phyloP scores from a whole-genome alignment of 2,888 invertebrate species.

The Alcis repandata region DNA sequence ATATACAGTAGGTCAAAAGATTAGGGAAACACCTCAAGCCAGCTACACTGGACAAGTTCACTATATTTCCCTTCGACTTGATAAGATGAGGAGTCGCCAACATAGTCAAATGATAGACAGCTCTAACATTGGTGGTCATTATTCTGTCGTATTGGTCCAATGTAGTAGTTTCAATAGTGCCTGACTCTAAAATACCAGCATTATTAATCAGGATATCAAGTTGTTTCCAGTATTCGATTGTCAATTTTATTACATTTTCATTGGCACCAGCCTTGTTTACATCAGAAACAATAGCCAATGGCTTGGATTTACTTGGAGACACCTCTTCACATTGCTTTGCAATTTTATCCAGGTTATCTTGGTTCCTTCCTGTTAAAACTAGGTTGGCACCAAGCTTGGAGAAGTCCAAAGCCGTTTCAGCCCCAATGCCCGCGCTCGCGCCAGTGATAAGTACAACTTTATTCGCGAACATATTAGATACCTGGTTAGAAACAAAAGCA shows the following conservation, averaged over 20 bases:
- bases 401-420: constrained; percentile 88
- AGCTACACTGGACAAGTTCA: constrained; percentile 96
- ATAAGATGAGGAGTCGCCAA: constrained; percentile 93
- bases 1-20: constrained; percentile 93
- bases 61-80: constrained; percentile 91
- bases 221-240: constrained; percentile 88
- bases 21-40: constrained; percentile 94
- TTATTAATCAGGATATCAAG: constrained; percentile 93
- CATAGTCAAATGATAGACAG: constrained; percentile 91
- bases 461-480: constrained; percentile 69
- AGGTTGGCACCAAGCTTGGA: constrained; percentile 87
- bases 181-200: constrained; percentile 91
- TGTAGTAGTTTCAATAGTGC: constrained; percentile 91
- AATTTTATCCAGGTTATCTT: constrained; percentile 87
- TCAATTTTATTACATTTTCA: constrained; percentile 87
- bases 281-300: constrained; percentile 86
- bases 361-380: constrained; percentile 88
- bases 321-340: constrained; percentile 80
- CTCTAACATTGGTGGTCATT: constrained; percentile 93
- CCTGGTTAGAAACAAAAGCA: constrained; percentile 13
- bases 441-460: constrained; percentile 88
- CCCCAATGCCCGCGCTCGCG: constrained; percentile 90
- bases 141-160: constrained; percentile 93
- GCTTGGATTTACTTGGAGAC: constrained; percentile 63
- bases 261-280: constrained; percentile 88